Evolutionary conservation across 2,888 invertebrate species (phyloP), one percentile per base, ranked within the genome.

Genomic region (Athetis lepigone): DNA sequence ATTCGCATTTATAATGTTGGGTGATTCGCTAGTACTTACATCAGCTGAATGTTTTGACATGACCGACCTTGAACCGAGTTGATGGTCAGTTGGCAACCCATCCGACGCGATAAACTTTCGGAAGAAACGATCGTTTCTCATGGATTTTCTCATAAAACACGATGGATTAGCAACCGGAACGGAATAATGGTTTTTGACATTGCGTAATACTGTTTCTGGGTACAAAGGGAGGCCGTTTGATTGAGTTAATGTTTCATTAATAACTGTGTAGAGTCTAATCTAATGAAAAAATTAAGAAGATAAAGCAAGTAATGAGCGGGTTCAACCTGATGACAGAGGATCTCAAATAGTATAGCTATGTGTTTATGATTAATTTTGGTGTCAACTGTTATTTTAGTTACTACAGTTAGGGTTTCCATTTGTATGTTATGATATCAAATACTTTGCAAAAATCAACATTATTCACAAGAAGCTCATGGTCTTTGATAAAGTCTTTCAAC

Each of bases 51-150:
- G 54, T 66, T 64, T 71, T 79, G 82, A 82, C 70, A 76, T 82
- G 82, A 36, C 81, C 85, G 84, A 62, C 90, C 90, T 86, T 90
- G 90, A 90, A 90, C 89, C 80, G 58, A 19, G 50, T 39, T 68
- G 58, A 70, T 79, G 71, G 77, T 78, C 79, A 81, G 80, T 85
- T 87, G 87, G 84, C 85, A 84, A 81, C 75, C 70, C 79, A 80
- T 77, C 72, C 70, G 69, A 62, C 27, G 61, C 69, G 56, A 74
- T 85, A 80, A 81, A 81, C 78, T 80, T 76, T 70, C 72, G 63
- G 70, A 75, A 66, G 75, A 74, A 79, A 79, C 77, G 74, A 65
- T 75, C 68, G 70, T 71, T 80, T 79, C 79, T 77, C 72, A 75
- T 79, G 67, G 66, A 56, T 66, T 61, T 43, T 61, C 50, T 72